Conservation (phyloP, 2,888 invertebrate genomes). For the Gymnosoma rotundatum region DNA sequence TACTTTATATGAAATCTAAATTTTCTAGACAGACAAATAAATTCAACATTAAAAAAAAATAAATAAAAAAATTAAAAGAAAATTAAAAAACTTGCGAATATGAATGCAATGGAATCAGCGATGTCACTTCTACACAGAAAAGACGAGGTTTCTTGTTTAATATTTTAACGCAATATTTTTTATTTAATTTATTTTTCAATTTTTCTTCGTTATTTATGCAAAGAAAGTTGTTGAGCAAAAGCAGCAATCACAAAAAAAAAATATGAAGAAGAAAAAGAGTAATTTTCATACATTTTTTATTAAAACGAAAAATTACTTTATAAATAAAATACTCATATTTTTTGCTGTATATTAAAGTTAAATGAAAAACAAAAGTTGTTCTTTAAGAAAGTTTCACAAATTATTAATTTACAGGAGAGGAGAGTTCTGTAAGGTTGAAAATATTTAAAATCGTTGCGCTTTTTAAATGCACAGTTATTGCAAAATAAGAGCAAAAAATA, state of each 20-base stretch:
- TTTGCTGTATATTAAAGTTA: background rate
- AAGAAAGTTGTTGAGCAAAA: background rate
- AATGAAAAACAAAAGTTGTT: background rate
- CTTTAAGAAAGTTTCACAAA: background rate
- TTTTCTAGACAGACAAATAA: background rate
- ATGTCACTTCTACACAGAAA: background rate
- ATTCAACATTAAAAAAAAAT: background rate
- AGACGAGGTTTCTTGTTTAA: background rate
- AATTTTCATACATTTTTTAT: constrained; percentile 14
- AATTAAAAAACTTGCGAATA: constrained; percentile 22
- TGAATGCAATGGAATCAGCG: constrained; percentile 13
- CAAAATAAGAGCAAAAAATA: constrained; percentile 1
- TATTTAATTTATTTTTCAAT: background rate
- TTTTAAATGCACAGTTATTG: background rate
- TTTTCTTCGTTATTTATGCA: constrained; percentile 11
- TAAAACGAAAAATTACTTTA: constrained; percentile 5
- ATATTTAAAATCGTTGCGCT: background rate
- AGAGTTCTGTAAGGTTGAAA: background rate
- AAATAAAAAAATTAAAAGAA: too few species aligned
- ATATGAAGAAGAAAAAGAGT: constrained; percentile 18
- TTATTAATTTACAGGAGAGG: background rate
- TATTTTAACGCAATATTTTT: background rate
- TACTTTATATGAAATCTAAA: background rate
- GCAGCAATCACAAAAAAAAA: background rate
- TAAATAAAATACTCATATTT: background rate